phyloP scores from a whole-genome alignment of 2,888 invertebrate genomes.

The Hoplodrina ambigua region DNA sequence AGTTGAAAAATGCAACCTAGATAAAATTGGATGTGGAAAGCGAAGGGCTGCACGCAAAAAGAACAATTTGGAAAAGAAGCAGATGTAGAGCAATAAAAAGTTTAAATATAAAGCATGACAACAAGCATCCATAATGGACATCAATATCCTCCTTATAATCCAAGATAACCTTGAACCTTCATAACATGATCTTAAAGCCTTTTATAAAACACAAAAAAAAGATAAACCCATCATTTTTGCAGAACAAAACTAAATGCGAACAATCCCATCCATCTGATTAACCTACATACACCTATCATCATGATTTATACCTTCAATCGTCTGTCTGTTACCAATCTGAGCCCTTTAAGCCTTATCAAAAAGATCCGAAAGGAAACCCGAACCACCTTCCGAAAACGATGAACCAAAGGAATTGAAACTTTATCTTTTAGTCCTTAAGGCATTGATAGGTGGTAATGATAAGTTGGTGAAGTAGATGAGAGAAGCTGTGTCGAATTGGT shows the following conservation, averaged over 20 bases:
- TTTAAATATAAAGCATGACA: neutral
- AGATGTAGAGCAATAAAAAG: neutral
- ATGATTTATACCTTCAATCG: slow-evolving; percentile 68
- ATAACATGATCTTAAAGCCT: slow-evolving; percentile 16
- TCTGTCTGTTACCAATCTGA: slow-evolving; percentile 69
- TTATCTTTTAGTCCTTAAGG: slow-evolving; percentile 60
- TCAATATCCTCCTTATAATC: slow-evolving; percentile 5
- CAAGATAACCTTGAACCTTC: slow-evolving; percentile 25
- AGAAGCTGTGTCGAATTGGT: slow-evolving; percentile 83
- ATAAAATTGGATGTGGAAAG: neutral
- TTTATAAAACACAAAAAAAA: slow-evolving; percentile 37
- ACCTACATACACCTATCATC: slow-evolving; percentile 67
- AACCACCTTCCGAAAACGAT: slow-evolving; percentile 35
- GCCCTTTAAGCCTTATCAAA: slow-evolving; percentile 72
- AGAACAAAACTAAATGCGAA: slow-evolving; percentile 34
- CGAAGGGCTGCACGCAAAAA: neutral
- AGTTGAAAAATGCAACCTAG: neutral
- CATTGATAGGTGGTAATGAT: slow-evolving; percentile 32
- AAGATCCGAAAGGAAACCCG: slow-evolving; percentile 76
- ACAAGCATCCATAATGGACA: neutral
- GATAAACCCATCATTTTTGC: slow-evolving; percentile 47
- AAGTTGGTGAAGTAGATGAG: slow-evolving; percentile 76
- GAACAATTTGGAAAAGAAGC: neutral
- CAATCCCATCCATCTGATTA: slow-evolving; percentile 60
- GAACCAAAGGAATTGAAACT: slow-evolving; percentile 60